phyloP scores from a whole-genome alignment of 2,797 vertebrate species.

The Amphiprion clarkii region DNA sequence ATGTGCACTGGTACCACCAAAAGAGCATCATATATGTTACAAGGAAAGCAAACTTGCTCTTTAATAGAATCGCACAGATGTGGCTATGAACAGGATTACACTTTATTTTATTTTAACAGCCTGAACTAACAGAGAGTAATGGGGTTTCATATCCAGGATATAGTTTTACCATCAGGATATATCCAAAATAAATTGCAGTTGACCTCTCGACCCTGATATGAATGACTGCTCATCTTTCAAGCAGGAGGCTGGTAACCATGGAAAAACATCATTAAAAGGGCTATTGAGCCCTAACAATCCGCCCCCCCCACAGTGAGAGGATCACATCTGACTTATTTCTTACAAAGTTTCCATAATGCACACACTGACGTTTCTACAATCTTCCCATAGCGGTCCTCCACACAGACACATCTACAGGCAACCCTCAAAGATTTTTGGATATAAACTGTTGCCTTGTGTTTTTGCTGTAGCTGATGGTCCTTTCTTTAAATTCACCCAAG shows the following conservation, averaged over 20 bases:
- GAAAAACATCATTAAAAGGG: slow-evolving; percentile 70
- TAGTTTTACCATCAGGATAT: slow-evolving; percentile 23
- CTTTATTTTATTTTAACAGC: slow-evolving; percentile 1
- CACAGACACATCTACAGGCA: slow-evolving; percentile 14
- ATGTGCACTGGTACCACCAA: slow-evolving; percentile 7
- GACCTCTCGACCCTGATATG: slow-evolving; percentile 64
- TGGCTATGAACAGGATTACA: neutral
- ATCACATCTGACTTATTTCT: slow-evolving; percentile 60
- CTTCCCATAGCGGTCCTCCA: slow-evolving; percentile 51
- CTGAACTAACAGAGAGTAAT: slow-evolving; percentile 6
- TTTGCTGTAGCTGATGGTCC: neutral
- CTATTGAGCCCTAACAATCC: slow-evolving; percentile 62
- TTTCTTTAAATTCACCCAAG: slow-evolving; percentile 22
- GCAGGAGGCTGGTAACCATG: slow-evolving; percentile 66
- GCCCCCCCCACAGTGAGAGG: slow-evolving; percentile 34
- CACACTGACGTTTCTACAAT: slow-evolving; percentile 37
- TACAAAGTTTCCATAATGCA: slow-evolving; percentile 33
- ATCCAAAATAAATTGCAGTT: slow-evolving; percentile 58
- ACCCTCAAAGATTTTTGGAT: slow-evolving; percentile 5
- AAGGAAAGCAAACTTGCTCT: neutral
- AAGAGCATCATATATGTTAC: neutral
- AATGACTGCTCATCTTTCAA: slow-evolving; percentile 71
- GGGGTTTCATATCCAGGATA: slow-evolving; percentile 9
- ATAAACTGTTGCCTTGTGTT: slow-evolving; percentile 13
- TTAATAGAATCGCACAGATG: slow-evolving; percentile 13